Percentiles rank a stretch among this genome's conserved stretches.
phyloP scores from a whole-genome alignment of 2,797 vertebrate genomes.

The Silurus lanzhouensis region DNA sequence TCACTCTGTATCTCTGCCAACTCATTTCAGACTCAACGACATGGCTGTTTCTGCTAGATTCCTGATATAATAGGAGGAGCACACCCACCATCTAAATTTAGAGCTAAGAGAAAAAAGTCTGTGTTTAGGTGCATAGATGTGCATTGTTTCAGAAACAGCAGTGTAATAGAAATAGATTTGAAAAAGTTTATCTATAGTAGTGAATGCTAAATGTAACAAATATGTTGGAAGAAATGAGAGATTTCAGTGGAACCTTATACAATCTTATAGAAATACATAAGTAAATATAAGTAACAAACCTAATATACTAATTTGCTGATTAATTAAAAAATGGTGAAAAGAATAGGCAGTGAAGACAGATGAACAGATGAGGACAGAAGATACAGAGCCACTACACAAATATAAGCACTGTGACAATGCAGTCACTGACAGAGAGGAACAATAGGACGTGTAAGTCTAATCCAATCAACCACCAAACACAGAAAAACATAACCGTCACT shows the following conservation, averaged over 20 bases:
- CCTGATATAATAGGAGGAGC: conserved; percentile 43
- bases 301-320: neutral
- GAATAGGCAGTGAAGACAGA: neutral
- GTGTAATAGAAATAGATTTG: neutral
- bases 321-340: neutral
- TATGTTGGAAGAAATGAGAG: neutral
- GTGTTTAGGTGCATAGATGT: neutral
- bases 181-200: neutral
- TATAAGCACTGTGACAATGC: conserved; percentile 46
- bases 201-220: neutral
- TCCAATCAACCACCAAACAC: conserved; percentile 24
- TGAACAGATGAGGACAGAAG: conserved; percentile 26
- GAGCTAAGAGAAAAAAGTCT: conserved; percentile 39
- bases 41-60: conserved; percentile 52
- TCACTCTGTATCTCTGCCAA: conserved; percentile 46
- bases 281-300: neutral
- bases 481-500: conserved; percentile 7
- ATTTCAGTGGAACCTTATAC: no score
- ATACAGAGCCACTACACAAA: conserved; percentile 47
- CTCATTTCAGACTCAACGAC: conserved; percentile 67
- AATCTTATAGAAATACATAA: no score
- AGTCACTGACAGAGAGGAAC: conserved; percentile 43
- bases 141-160: neutral
- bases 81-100: conserved; percentile 41
- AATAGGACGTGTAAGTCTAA: conserved; percentile 45